phyloP scores from a whole-genome alignment of 2,113 vertebrate genomes.

The Ictidomys tridecemlineatus region DNA sequence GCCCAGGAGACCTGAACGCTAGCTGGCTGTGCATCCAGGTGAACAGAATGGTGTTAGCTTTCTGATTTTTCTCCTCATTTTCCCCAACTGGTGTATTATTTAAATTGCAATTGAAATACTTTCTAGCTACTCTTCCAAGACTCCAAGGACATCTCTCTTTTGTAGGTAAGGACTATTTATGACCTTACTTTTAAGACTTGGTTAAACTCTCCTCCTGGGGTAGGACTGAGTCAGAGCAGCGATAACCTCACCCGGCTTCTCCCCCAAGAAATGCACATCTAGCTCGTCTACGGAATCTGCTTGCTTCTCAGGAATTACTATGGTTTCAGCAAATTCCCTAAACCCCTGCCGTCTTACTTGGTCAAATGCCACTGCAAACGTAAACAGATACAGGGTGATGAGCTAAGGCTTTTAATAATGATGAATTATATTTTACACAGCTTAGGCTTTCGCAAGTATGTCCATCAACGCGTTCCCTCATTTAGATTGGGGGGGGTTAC shows the following conservation, averaged over 20 bases:
- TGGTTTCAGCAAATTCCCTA: neutral
- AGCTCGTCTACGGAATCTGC: neutral
- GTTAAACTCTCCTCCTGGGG: neutral
- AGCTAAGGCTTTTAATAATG: neutral
- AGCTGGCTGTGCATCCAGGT: neutral
- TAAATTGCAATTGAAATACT: neutral
- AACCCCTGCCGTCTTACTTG: neutral
- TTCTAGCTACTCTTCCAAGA: neutral
- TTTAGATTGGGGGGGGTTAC: neutral
- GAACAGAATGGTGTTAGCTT: neutral
- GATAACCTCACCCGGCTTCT: neutral
- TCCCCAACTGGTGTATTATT: neutral
- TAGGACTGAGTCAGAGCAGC: neutral
- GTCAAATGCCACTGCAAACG: neutral
- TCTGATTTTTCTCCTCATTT: neutral
- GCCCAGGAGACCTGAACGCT: neutral
- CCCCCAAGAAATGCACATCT: neutral
- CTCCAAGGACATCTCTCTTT: neutral
- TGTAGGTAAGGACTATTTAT: neutral
- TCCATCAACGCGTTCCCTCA: neutral
- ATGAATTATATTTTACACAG: neutral
- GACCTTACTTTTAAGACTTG: neutral
- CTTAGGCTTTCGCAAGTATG: neutral
- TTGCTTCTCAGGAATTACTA: constrained; percentile 32
- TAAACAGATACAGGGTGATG: neutral